Base-by-base conservation (phyloP, 2,797 vertebrate genomes). In the Sebastes taczanowskii region DNA sequence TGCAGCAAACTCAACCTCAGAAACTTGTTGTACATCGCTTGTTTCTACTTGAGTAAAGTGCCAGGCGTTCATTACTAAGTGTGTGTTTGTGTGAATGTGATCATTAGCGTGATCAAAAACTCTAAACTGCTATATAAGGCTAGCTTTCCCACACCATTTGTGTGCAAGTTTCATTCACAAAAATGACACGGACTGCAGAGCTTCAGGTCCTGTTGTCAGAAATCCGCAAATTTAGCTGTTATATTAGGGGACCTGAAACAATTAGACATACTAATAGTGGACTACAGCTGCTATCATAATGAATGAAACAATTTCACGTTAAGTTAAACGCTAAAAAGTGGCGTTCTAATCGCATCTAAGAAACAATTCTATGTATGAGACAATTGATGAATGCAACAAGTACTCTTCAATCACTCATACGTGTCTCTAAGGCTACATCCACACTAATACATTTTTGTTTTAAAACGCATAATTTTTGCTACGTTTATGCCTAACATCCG, bases 71-170 rank as follows among this genome's bases (percentile, higher is more conserved):
- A 35, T 22, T 27, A 7, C 22, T 58, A 23, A 9, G 46, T 52
- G 46, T 52, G 46, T n/a, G 20, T 20, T 52, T 20, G 18, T 20
- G 46, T 52, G 58, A 29, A 29, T 29, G 32, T 22, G 20, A 11
- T 32, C 29, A 61, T 32, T 25, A 14, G 2, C 6, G 0, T 49
- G 0, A 49, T 20, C 46, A 49, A 20, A 0, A 49, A 0, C 46
- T 7, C 46, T 35, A 67, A 25, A 30, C 2, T 18, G 30, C 46
- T 11, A 10, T 42, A 8, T 18, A 20, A 22, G 30, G 42, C 25
- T 11, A 18, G 11, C 38, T 20, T 0, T 49, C 8, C 18, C 18
- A 13, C 2, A 18, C 30, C 66, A 52, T 32, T 25, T 14, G 32
- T 34, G n/a, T 2, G 3, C 11, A 18, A 10, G 22, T 69, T 72